Base-by-base conservation (phyloP, 1,140 invertebrate genomes). In the Cylas formicarius region DNA sequence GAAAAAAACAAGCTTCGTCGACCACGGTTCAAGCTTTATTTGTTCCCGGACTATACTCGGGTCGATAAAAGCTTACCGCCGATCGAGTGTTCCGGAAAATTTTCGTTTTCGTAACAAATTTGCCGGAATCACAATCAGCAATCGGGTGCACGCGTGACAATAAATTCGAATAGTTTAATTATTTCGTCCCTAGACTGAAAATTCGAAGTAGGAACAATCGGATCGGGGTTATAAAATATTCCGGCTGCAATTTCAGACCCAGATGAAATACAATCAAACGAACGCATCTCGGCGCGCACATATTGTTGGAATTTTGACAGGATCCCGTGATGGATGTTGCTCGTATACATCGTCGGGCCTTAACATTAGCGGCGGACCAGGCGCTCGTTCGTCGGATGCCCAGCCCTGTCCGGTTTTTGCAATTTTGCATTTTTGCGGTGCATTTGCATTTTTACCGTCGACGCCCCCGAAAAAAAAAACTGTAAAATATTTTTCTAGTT, bases 271-370 rank as follows among this genome's bases (percentile, higher is more conserved):
- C 48, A 50, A 50, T 41, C 37, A 11, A 26, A 20, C 39, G 13
- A 31, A 31, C 39, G 33, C 33, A 44, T 46, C 27, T 21, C 31
- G 36, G 31, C 23, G 33, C 42, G 35, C 44, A 38, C 50, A 48
- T 48, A 52, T 52, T 52, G 50, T 52, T 48, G 32, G 50, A 43
- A 52, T 52, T 52, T 52, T 52, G 50, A 52, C 50, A 48, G 50
- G 44, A 22, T 20, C 26, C 11, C 11, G 31, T 52, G 50, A 52
- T 52, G 44, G 26, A 52, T 48, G 49, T 51, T 44, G 49, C 43
- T 44, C 48, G 37, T 50, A 50, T 44, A 44, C 24, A 21, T 34
- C 41, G 22, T 33, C 14, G 16, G 29, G 18, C n/a, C n/a, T 28
- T 44, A 28, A 36, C 42, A 44, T 44, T 36, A 36, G 34, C 39